Evolutionary conservation across 1,140 invertebrate genomes (phyloP), one percentile per base, ranked within the genome.

Genomic region (Zaprionus kolodkinae): DNA sequence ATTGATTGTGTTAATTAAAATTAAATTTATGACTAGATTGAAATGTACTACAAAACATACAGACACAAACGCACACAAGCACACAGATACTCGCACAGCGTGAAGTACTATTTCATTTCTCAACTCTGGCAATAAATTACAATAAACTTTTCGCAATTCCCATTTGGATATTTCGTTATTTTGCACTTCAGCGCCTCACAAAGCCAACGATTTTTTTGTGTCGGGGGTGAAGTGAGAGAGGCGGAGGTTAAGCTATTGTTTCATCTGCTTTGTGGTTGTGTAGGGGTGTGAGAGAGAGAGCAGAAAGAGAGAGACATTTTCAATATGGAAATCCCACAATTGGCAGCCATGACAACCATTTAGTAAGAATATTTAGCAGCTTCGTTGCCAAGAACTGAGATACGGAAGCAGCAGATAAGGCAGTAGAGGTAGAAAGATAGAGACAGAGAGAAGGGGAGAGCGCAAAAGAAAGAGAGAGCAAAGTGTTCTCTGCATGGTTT

Each of bases 61-160:
- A 17, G 6, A 15, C n/a, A 45, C 7, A 43, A 0, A 43, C n/a
- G 15, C 40, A 43, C n/a, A 45, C 40, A 27, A 4, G 25, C 6
- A 15, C 3, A 43, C 2, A 43, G 6, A 43, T 6, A 45, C 7
- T 43, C 13, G 40, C n/a, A 17, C 40, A 10, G 40, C n/a, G 40
- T 45, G 40, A 52, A 45, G 48, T 55, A 30, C 40, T 52, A 52
- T 38, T 69, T 62, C 35, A 65, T 71, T 71, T 63, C 36, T 52
- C 50, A 45, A 61, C 60, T 48, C 61, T 60, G 68, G 55, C 48
- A 72, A 72, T 72, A 72, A 76, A 76, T 72, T 65, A 72, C 62
- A 81, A 78, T 74, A 78, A 81, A 81, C 68, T 72, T 71, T 76
- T 68, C 45, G 63, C 72, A 64, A 52, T 79, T 56, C 55, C 38